Base-by-base conservation (phyloP, 2,113 vertebrate genomes). In the Pongo abelii region DNA sequence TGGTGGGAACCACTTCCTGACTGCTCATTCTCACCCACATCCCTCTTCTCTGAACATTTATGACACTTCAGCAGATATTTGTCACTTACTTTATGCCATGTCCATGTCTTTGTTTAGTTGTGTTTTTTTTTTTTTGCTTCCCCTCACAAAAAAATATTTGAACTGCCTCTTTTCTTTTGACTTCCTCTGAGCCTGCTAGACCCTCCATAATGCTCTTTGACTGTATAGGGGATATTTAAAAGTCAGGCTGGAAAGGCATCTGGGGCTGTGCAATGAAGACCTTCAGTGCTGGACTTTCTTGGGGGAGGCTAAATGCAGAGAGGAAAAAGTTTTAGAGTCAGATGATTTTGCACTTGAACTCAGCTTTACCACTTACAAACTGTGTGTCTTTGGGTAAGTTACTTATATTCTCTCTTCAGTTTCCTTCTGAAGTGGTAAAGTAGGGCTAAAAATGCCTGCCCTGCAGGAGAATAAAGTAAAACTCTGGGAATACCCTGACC, bases 201-300 rank as follows among this genome's bases (percentile, higher is more conserved):
- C 1, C 61, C 55, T 79, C 20, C 43, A 9, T 4, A 25, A n/a
- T 20, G 77, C 30, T 48, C 46, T 78, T 48, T 48, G 14, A 27
- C 18, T 78, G 27, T 10, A 3, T n/a, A 32, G 55, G 18, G 46
- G 32, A n/a, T 46, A 87, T 20, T 48, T n/a, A 64, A 46, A 64
- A 74, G 64, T 12, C 80, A 55, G 55, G 52, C 6, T 25, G 35
- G 8, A 72, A 38, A 72, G n/a, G 35, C n/a, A 72, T 55, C 52
- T 55, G 52, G 75, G 0, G 16, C 50, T n/a, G 40, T 46, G 30
- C 84, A 32, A 22, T 8, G 20, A 25, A 52, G n/a, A 17, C 40
- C 46, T n/a, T 43, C 25, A 6, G 0, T 9, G 35, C 30, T 0
- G 2, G 11, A 8, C 18, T 22, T 25, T 43, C 38, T 35, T 25